Evolutionary conservation across 2,888 invertebrate genomes (phyloP).

Genomic region (Dicycla oo): DNA sequence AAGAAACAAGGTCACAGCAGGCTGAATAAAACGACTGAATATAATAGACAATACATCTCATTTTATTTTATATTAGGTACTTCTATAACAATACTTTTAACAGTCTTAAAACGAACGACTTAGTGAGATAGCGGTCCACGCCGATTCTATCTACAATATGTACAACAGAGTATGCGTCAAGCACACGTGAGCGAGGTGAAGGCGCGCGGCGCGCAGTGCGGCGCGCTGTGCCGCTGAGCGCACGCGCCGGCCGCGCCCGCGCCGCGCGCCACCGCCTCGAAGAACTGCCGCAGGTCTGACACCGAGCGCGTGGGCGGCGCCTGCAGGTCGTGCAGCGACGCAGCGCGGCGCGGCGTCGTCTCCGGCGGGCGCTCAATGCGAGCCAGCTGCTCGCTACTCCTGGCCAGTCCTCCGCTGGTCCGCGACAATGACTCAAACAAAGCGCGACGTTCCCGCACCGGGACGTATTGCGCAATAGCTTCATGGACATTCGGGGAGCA

Average conservation of each 20-base stretch:
- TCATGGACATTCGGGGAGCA: slow-evolving; percentile 87
- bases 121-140: slow-evolving; percentile 86
- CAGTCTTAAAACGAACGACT: slow-evolving; percentile 90
- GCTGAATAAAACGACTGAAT: slow-evolving; percentile 56
- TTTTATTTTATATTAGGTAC: slow-evolving; percentile 88
- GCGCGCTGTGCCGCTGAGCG: slow-evolving; percentile 81
- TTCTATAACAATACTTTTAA: slow-evolving; percentile 90
- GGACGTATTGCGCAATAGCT: slow-evolving; percentile 91
- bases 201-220: slow-evolving; percentile 81
- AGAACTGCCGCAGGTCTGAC: slow-evolving; percentile 93
- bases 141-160: slow-evolving; percentile 85
- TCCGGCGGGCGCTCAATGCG: slow-evolving; percentile 65
- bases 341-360: slow-evolving; percentile 90
- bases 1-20: slow-evolving; percentile 36
- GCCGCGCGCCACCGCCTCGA: slow-evolving; percentile 91
- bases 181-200: slow-evolving; percentile 85
- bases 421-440: slow-evolving; percentile 93
- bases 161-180: slow-evolving; percentile 78
- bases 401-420: slow-evolving; percentile 91
- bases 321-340: slow-evolving; percentile 92
- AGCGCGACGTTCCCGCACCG: slow-evolving; percentile 93
- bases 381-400: slow-evolving; percentile 91
- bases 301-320: slow-evolving; percentile 90
- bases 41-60: slow-evolving; percentile 72
- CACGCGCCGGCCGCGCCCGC: slow-evolving; percentile 76